These are phyloP conservation scores for Philopotamus ludificatus DNA, from an alignment of 1,140 invertebrate species.

Conservation along the genomic window DNA sequence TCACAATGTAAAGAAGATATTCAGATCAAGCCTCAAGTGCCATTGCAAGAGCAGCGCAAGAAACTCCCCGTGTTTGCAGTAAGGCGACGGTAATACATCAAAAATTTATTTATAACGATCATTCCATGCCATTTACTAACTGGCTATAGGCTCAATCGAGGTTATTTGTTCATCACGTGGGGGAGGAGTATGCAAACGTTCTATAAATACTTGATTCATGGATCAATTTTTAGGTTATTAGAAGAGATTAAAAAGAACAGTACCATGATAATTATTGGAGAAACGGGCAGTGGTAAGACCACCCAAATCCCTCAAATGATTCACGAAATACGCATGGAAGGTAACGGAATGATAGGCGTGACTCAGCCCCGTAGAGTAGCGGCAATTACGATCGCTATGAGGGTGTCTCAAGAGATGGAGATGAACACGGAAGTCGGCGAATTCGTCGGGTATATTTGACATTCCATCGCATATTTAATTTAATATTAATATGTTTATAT, in stretches of 20 bases:
- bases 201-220: not conserved
- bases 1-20: not conserved
- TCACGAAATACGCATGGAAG: conserved; percentile 81
- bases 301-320: conserved; percentile 95
- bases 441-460: conserved; percentile 71
- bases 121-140: no score
- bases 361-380: conserved; percentile 90
- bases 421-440: conserved; percentile 75
- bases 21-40: not conserved
- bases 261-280: conserved; percentile 91
- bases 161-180: no score
- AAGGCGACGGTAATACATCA: conserved; percentile 27
- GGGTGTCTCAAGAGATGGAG: conserved; percentile 85
- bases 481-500: no score
- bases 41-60: conserved; percentile 30
- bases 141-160: no score
- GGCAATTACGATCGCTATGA: conserved; percentile 81
- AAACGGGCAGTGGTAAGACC: conserved; percentile 97
- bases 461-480: no score
- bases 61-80: conserved; percentile 36
- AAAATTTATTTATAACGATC: no score
- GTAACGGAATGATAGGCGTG: conserved; percentile 77
- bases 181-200: no score
- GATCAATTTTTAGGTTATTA: conserved; percentile 45
- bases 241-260: conserved; percentile 53